These are phyloP conservation scores for Pterobdella sp. DNA, from an alignment of 2,888 invertebrate genomes.

Conservation along the genomic window DNA sequence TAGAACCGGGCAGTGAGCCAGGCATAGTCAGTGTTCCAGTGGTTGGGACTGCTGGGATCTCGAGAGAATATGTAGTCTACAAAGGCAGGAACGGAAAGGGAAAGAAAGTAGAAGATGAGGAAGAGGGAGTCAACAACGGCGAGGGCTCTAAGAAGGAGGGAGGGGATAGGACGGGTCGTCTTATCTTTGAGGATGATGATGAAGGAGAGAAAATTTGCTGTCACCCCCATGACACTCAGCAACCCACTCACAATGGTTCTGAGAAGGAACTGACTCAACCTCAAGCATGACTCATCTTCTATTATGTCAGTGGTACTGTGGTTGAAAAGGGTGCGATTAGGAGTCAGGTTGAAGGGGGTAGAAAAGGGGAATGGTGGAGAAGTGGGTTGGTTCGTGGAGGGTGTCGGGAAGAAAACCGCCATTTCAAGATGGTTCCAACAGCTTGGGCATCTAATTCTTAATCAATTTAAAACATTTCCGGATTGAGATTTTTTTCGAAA, in stretches of 20 bases:
- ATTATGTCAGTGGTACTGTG: not conserved
- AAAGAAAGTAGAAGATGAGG: constrained; percentile 15
- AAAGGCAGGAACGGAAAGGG: constrained; percentile 18
- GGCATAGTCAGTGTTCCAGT: not conserved
- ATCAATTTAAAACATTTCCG: no score
- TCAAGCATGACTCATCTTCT: not conserved
- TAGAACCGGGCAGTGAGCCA: constrained; percentile 27
- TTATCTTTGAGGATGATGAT: constrained; percentile 24
- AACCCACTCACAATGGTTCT: constrained; percentile 7
- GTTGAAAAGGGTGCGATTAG: no score
- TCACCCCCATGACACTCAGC: constrained; percentile 17
- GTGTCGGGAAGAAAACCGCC: no score
- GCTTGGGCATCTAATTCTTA: no score
- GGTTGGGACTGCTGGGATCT: not conserved
- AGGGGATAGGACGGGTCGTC: constrained; percentile 22
- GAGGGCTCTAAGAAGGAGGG: constrained; percentile 24
- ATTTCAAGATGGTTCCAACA: no score
- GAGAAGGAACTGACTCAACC: not conserved
- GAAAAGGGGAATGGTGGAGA: no score
- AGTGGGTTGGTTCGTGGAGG: no score
- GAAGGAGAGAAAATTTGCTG: constrained; percentile 25
- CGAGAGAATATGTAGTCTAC: constrained; percentile 14
- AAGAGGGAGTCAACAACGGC: constrained; percentile 15
- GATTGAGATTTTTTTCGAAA: no score
- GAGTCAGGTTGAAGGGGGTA: no score